These are phyloP conservation scores for Drosophila bocqueti DNA, from an alignment of 1,140 invertebrate species.

Conservation along the genomic window DNA sequence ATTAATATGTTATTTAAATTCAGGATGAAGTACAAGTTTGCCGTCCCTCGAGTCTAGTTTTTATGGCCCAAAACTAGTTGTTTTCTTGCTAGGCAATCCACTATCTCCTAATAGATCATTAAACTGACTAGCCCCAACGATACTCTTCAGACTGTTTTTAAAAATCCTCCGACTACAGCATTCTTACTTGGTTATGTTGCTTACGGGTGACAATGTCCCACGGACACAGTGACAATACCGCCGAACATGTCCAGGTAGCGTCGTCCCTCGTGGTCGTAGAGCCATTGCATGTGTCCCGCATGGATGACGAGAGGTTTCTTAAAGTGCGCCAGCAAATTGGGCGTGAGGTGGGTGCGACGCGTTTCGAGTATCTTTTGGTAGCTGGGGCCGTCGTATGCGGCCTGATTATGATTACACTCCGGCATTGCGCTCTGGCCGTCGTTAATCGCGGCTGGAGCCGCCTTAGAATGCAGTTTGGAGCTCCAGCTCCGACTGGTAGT, in stretches of 20 bases:
- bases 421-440: conserved; percentile 61
- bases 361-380: conserved; percentile 87
- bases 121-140: no score
- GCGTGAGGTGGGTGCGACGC: conserved; percentile 89
- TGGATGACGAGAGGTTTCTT: conserved; percentile 93
- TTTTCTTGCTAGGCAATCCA: no score
- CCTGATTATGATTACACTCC: conserved; percentile 53
- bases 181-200: conserved; percentile 74
- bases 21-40: no score
- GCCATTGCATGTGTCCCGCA: conserved; percentile 95
- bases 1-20: no score
- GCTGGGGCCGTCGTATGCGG: conserved; percentile 86
- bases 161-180: not conserved
- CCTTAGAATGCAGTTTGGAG: conserved; percentile 61
- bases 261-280: conserved; percentile 94
- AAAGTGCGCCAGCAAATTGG: conserved; percentile 91
- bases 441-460: conserved; percentile 43
- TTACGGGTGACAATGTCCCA: conserved; percentile 99
- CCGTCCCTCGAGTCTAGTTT: no score
- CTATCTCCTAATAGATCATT: no score
- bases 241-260: conserved; percentile 97
- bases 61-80: no score
- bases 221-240: conserved; percentile 98
- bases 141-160: not conserved
- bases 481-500: not conserved